These are phyloP conservation scores for Linurgus olivaceus DNA, from an alignment of 2,797 vertebrate species.

Conservation along the genomic window DNA sequence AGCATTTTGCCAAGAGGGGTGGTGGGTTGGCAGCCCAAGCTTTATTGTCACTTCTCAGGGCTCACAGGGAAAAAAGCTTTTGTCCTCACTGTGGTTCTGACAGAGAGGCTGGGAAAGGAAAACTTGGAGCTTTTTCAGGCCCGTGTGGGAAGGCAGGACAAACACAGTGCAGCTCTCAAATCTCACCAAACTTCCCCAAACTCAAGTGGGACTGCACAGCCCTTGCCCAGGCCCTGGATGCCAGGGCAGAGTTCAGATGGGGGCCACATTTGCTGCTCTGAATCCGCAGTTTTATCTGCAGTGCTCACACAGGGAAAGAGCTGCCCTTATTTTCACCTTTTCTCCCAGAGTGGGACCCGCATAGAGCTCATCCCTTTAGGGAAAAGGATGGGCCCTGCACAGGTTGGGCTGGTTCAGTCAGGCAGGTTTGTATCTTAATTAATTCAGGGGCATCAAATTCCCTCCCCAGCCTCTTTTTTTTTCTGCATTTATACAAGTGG, in stretches of 20 bases:
- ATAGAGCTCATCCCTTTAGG: background rate
- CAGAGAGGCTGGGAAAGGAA: background rate
- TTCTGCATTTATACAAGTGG: background rate
- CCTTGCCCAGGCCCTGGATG: background rate
- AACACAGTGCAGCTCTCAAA: background rate
- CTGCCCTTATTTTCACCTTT: background rate
- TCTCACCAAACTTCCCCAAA: background rate
- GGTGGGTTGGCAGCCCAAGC: background rate
- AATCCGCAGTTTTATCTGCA: background rate
- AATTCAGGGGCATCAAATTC: background rate
- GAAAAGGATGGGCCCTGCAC: background rate
- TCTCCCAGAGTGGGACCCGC: background rate
- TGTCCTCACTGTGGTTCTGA: background rate
- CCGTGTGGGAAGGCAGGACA: background rate
- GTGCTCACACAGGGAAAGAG: background rate
- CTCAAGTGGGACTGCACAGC: background rate
- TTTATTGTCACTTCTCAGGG: background rate
- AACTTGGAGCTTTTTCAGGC: background rate
- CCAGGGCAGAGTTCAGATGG: background rate
- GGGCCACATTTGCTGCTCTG: background rate
- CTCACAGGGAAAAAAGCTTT: background rate
- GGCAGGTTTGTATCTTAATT: background rate
- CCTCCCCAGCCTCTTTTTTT: background rate
- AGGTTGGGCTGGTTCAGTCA: background rate
- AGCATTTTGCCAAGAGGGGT: background rate